These are phyloP conservation scores for Glyphotaelius pellucidus DNA, from an alignment of 2,888 invertebrate species.

Conservation along the genomic window DNA sequence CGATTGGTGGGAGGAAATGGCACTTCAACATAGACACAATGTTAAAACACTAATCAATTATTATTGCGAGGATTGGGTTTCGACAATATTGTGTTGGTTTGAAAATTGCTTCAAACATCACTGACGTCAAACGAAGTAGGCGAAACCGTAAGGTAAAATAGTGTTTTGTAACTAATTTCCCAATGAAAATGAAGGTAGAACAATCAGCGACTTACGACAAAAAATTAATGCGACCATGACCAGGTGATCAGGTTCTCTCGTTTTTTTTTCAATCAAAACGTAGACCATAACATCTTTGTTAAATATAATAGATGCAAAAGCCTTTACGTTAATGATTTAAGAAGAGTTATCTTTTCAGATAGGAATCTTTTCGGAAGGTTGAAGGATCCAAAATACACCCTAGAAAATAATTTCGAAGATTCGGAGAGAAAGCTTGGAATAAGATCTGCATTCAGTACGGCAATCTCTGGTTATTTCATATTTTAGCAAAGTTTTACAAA, in stretches of 20 bases:
- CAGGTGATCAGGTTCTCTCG: constrained; percentile 4
- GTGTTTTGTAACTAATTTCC: constrained; percentile 36
- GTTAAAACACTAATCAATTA: background rate
- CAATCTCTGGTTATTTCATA: background rate
- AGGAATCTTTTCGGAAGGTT: background rate
- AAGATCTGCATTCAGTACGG: background rate
- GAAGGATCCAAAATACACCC: background rate
- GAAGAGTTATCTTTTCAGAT: background rate
- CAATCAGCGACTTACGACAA: constrained; percentile 26
- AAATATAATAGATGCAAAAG: background rate
- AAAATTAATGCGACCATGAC: background rate
- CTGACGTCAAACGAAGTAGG: background rate
- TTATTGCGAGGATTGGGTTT: background rate
- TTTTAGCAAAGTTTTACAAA: background rate
- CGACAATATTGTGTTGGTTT: background rate
- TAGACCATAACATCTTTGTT: background rate
- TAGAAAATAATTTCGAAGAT: background rate
- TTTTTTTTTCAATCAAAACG: background rate
- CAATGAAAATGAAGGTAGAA: constrained; percentile 35
- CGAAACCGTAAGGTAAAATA: background rate
- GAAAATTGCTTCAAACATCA: background rate
- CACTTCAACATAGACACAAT: background rate
- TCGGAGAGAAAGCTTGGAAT: background rate
- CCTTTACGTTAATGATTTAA: background rate
- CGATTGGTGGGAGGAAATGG: background rate